Conservation (phyloP, 1,140 invertebrate species). For the Nasonia giraulti region DNA sequence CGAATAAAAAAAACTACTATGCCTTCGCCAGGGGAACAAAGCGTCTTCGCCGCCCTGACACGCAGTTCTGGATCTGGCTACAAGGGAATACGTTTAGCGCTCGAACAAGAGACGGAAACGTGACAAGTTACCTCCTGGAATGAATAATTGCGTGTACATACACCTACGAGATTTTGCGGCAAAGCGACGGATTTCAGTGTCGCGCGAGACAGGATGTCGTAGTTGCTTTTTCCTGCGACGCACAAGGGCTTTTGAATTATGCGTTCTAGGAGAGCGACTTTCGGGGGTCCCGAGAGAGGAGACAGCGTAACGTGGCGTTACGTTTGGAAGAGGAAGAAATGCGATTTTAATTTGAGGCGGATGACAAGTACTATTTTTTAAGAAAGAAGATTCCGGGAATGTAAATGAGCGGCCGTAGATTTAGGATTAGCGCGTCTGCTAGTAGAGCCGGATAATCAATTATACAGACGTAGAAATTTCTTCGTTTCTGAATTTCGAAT, state of each 20-base stretch:
- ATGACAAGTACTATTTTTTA: no score
- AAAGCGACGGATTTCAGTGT: slow-evolving; percentile 31
- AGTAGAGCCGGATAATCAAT: no score
- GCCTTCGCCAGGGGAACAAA: not conserved
- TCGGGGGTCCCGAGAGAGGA: not conserved
- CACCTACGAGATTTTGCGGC: slow-evolving; percentile 36
- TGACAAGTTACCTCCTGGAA: slow-evolving; percentile 63
- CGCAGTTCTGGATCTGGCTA: not conserved
- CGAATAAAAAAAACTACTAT: no score
- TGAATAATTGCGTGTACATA: slow-evolving; percentile 56
- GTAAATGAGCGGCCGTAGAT: no score
- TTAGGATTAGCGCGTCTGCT: no score
- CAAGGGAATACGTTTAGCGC: not conserved
- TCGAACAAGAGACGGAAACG: slow-evolving; percentile 58
- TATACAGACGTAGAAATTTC: no score
- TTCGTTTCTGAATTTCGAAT: no score
- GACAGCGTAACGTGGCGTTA: not conserved
- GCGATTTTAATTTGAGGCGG: not conserved
- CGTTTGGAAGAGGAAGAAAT: not conserved
- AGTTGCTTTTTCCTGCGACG: slow-evolving; percentile 5
- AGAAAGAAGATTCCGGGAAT: no score
- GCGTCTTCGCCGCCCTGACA: not conserved
- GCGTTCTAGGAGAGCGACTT: slow-evolving; percentile 30
- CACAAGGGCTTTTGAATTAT: slow-evolving; percentile 26
- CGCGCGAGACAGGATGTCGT: not conserved